phyloP scores from a whole-genome alignment of 1,140 invertebrate species.

The Pseudoatta argentina region DNA sequence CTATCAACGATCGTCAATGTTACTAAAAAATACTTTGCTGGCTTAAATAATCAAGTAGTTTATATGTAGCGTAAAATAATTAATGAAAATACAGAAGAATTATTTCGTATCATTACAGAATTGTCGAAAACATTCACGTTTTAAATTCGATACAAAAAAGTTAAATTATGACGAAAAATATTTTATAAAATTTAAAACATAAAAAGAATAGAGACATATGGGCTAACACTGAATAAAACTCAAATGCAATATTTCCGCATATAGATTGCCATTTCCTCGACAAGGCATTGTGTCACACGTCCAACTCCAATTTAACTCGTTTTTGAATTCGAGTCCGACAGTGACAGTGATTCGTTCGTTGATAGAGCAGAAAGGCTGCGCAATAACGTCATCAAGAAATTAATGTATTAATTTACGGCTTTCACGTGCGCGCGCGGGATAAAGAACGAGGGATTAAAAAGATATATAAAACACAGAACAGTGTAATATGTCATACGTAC shows the following conservation, averaged over 20 bases:
- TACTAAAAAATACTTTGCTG: not conserved
- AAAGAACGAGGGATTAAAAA: not conserved
- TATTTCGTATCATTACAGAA: not conserved
- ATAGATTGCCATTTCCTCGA: constrained; percentile 31
- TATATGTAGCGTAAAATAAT: not conserved
- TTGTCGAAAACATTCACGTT: not conserved
- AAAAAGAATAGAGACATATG: constrained; percentile 32
- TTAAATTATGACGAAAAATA: constrained; percentile 5
- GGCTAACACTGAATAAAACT: constrained; percentile 27
- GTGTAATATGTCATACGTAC: too few species aligned
- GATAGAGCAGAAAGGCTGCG: constrained; percentile 2
- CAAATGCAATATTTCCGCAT: constrained; percentile 51
- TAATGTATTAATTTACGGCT: constrained; percentile 35
- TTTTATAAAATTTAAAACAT: constrained; percentile 20
- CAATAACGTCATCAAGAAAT: constrained; percentile 53
- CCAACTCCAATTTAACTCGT: constrained; percentile 56
- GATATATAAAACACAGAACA: not conserved
- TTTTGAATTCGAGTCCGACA: constrained; percentile 56
- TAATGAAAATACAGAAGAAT: not conserved
- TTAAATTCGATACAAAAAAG: not conserved
- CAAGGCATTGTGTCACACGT: constrained; percentile 47
- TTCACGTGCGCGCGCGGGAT: not conserved
- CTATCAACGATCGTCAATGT: not conserved
- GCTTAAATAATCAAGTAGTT: not conserved
- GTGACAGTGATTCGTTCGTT: constrained; percentile 53